These are phyloP conservation scores for Electrophaes corylata DNA, from an alignment of 2,888 invertebrate species.

Conservation along the genomic window DNA sequence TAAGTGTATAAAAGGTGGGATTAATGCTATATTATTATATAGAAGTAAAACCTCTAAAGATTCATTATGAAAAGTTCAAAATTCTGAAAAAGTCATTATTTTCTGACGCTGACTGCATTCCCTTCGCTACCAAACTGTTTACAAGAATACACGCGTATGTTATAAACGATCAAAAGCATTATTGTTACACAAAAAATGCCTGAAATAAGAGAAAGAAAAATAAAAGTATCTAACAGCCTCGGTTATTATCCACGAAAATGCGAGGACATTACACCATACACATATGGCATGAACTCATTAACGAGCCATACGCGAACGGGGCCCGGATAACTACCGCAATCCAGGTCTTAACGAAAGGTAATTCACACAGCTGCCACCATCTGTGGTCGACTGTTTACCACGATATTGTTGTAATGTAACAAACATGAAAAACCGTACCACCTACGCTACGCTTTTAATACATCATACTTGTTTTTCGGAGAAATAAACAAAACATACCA, in stretches of 20 bases:
- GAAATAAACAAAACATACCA: not conserved
- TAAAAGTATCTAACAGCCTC: constrained; percentile 31
- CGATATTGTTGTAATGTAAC: constrained; percentile 45
- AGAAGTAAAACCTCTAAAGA: no score
- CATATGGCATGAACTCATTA: constrained; percentile 69
- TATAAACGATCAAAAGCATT: not conserved
- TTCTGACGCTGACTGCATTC: no score
- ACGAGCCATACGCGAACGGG: constrained; percentile 53
- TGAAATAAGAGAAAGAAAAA: constrained; percentile 28
- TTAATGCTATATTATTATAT: no score
- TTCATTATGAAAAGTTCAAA: not conserved
- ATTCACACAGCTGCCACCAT: constrained; percentile 65
- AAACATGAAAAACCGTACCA: constrained; percentile 44
- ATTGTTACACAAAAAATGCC: not conserved
- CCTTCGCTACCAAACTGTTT: no score
- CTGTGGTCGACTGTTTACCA: constrained; percentile 49
- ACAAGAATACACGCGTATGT: no score
- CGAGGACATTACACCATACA: constrained; percentile 56
- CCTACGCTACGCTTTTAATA: constrained; percentile 16
- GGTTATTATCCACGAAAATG: constrained; percentile 52
- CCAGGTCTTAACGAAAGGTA: constrained; percentile 73
- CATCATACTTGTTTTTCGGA: not conserved
- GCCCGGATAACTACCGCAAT: constrained; percentile 63
- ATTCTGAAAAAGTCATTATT: not conserved
- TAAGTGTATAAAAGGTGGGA: no score